Evolutionary conservation across 1,140 invertebrate species (phyloP), one percentile per base, ranked within the genome.

Genomic region (Augochlora pura): DNA sequence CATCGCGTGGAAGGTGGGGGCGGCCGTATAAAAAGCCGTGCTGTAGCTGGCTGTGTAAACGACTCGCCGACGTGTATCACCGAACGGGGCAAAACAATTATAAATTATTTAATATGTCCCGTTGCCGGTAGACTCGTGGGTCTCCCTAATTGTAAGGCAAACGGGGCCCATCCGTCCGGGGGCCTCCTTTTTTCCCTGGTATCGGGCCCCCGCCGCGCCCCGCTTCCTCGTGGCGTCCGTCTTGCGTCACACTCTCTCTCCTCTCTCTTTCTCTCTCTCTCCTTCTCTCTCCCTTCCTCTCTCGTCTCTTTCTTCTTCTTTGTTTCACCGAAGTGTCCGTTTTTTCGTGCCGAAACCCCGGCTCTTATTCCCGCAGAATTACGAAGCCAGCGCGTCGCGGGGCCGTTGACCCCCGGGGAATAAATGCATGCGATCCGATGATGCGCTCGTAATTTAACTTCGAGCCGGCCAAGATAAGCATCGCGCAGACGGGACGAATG

Each of bases 91-190:
- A 90, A 91, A 91, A 90, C 90, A 90, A 91, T 90, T 90, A 91
- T 90, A 90, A 89, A 91, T 90, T 89, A 91, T 91, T 90, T 85
- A 91, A 90, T 90, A 89, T 90, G 81, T 88, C 86, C 81, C 76
- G 78, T 80, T 81, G 64, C 32, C 75, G 38, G 74, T 77, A 63
- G 82, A 77, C 77, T 72, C 82, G 80, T 80, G 83, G 74, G 49
- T 76, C 81, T 85, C 59, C 79, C 85, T 91, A 91, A 91, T 90
- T 91, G 88, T 88, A 89, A 91, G 78, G 80, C 87, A 85, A 90
- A 88, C 77, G 42, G 80, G 69, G 59, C 79, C 80, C 32, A 64
- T 57, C 52, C 65, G 69, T 42, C 82, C 82, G 64, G 71, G 46
- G 81, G 62, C 67, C 46, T 65, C 54, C 64, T 89, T 88, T 88